Base-by-base conservation (phyloP, 2,113 vertebrate genomes). In the Neolamprologus falcicula region DNA sequence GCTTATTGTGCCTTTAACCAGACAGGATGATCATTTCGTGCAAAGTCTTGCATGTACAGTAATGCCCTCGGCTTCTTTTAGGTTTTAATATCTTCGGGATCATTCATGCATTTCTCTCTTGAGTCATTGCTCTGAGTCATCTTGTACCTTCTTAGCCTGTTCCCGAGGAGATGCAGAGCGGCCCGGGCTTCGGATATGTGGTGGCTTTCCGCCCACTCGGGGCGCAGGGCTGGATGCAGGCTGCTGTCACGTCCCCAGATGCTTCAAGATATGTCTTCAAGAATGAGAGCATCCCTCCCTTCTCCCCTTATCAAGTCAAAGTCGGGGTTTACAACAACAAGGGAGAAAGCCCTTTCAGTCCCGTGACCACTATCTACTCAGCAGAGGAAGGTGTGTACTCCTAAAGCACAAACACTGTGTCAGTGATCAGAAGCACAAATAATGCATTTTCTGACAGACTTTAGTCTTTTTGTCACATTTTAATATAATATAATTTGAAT, bases 301-400 rank as follows among this genome's bases (percentile, higher is more conserved):
- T 98, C 93, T 97, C 98, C 4, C 97, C 98, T 16, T 99, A 98
- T 35, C 97, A 99, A 91, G 97, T 99, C 42, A 98, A 98, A 93
- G 98, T 99, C 5, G 97, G 98, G 2, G 98, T 99, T 50, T 99
- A 98, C 96, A 99, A 99, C 96, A 99, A 98, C 95, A 98, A 96
- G 92, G 98, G 98, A 7, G 98, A 99, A 55, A 97, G 98, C 0
- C 97, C 97, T 6, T 99, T 99, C 93, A 98, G 98, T 88, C 95
- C 97, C 0, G 91, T 97, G 80, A 97, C 97, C 0, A 96, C 98
- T 6, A 98, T 99, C 84, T 97, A 97, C 92, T 99, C 98, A 0
- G 98, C 98, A 0, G 98, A 99, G 86, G 98, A 99, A 97, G 98
- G 98, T 99, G 96, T 24, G 91, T 50, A 12, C 7, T 17, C 19